Evolutionary conservation across 2,797 vertebrate genomes (phyloP), one percentile per base, ranked within the genome.

Genomic region (Syngnathus acus): DNA sequence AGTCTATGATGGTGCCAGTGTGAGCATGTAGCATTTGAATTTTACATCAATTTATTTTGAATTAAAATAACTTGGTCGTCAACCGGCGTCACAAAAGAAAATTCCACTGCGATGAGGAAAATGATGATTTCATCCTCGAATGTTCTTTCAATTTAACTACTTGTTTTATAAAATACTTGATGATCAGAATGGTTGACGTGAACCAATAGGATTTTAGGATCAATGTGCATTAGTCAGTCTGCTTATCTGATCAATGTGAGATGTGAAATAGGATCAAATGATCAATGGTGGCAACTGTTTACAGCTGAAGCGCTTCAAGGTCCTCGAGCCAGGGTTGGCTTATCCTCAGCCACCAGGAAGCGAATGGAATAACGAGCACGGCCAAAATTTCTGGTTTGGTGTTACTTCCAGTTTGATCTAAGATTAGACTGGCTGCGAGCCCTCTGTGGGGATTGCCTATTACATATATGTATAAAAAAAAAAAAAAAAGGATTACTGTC

Each of bases 361-460:
- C 26, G 11, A 16, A 21, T 16, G 11, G 40, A 62, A 62, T 9
- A 26, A 62, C 3, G 21, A 61, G 19, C 11, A 21, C n/a, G 19
- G 58, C 39, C 21, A 4, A 45, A 9, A 45, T 23, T 45, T 32
- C 38, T 2, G 57, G 11, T 60, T 57, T 40, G 21, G 42, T 37
- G 0, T 14, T 0, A 54, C 64, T 65, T 72, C 8, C n/a, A 38
- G 10, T 66, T 40, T 62, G 19, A 9, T 63, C 45, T 62, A 55
- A 9, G 78, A 85, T 87, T 77, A 82, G 45, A 37, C 9, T 79
- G 71, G 80, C 82, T 48, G 75, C 19, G 43, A 57, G 67, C 64
- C 62, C 64, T 69, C n/a, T 38, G 54, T 67, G 69, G 58, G 76
- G 51, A 79, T 76, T 17, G 23, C 19, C 32, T 32, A 32, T 32